Evolutionary conservation across 2,888 invertebrate genomes (phyloP), one percentile per base, ranked within the genome.

Genomic region (Watsonalla cultraria): DNA sequence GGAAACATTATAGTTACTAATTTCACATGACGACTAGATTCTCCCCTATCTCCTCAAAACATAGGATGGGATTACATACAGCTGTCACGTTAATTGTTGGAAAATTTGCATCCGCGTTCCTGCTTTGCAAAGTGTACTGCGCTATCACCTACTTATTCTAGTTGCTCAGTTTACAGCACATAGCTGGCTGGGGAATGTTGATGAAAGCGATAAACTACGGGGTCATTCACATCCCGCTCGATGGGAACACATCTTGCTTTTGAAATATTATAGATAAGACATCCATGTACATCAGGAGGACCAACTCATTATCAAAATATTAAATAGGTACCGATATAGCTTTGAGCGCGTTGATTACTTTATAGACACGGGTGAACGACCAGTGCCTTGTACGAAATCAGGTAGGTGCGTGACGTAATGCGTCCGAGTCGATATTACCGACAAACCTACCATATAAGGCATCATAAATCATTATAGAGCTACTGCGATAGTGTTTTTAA

Each of bases 321-420:
- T 47, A 45, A 52, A 52, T 48, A 52, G 24, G 46, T 54, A 42
- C 42, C 11, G 8, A 42, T 11, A 8, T 42, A 42, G 2, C 42
- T 54, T 45, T 45, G 49, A 42, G 45, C 55, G 64, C 66, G 68
- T 62, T 65, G 60, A 65, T 66, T 61, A 69, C 65, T 67, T 69
- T 72, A 73, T 71, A 68, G 62, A 58, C 57, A 53, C 58, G 61
- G 84, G 79, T 86, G 79, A 84, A 84, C 77, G 84, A 79, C 82
- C 76, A 70, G 54, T 54, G 56, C 72, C 61, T 66, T 77, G 77
- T 76, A 74, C 74, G 76, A 77, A 70, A 70, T 68, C 65, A 69
- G 63, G 67, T 64, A 70, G 63, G 67, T 64, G 69, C 62, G 68
- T 74, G 74, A 73, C 70, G 72, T 75, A 66, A 74, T 62, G 62